Evolutionary conservation across 2,113 vertebrate genomes (phyloP).

Genomic region (Copsychus sechellarum): DNA sequence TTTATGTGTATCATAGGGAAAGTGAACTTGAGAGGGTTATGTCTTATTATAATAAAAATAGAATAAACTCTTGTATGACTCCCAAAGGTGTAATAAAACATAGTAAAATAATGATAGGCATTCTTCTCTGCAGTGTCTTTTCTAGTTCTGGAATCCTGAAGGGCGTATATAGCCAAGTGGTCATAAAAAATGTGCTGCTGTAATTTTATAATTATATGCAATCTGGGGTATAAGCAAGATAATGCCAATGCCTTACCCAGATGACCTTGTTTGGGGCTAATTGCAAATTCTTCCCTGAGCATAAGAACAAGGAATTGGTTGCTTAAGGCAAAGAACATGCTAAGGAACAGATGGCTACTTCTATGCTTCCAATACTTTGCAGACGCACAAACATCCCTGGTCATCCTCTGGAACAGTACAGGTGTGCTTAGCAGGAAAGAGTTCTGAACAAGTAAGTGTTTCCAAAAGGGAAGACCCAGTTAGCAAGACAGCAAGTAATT

Average conservation of each 20-base stretch:
- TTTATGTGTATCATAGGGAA: not conserved
- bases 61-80: not conserved
- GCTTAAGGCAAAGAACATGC: conserved; percentile 51
- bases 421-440: not conserved
- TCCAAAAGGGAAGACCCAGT: not conserved
- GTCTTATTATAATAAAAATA: not conserved
- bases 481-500: not conserved
- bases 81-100: not conserved
- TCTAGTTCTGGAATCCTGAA: not conserved
- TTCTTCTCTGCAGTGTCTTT: not conserved
- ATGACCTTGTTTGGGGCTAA: conserved; percentile 44
- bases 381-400: not conserved
- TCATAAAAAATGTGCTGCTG: not conserved
- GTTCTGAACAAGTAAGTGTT: not conserved
- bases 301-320: conserved; percentile 30
- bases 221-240: not conserved
- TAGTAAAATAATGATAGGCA: not conserved
- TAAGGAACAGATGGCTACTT: conserved; percentile 53
- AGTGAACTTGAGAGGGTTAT: not conserved
- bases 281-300: conserved; percentile 32
- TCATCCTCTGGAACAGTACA: not conserved
- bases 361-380: not conserved
- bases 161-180: not conserved
- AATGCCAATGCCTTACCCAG: conserved; percentile 10
- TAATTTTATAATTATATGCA: conserved; percentile 1